Conservation (phyloP, 2,888 invertebrate genomes). For the Torymus tubicola region DNA sequence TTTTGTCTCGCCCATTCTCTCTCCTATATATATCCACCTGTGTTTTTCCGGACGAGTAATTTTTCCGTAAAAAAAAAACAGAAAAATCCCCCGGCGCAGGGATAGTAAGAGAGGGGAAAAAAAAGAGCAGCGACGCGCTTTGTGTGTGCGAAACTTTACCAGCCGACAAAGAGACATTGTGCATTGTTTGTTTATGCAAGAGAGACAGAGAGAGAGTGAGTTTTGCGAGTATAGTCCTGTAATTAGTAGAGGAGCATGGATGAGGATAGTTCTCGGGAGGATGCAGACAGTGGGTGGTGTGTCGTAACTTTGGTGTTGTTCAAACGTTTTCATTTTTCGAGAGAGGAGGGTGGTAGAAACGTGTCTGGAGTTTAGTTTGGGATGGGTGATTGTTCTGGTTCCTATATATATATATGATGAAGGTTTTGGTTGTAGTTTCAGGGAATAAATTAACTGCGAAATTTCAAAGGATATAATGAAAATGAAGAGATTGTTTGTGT, state of each 20-base stretch:
- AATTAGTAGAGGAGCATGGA: conserved; percentile 12
- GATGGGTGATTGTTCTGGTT: too few species aligned
- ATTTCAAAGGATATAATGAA: too few species aligned
- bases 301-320: not conserved
- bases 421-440: too few species aligned
- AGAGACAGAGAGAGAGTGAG: not conserved
- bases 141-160: conserved; percentile 19
- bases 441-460: too few species aligned
- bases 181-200: conserved; percentile 37
- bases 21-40: not conserved
- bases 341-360: too few species aligned
- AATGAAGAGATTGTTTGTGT: too few species aligned
- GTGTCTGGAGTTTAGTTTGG: too few species aligned
- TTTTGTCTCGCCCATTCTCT: conserved; percentile 21
- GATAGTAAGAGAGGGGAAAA: not conserved
- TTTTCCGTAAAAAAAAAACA: conserved; percentile 10
- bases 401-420: too few species aligned
- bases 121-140: conserved; percentile 4
- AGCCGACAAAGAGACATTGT: conserved; percentile 25
- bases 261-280: not conserved
- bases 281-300: not conserved
- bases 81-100: not conserved
- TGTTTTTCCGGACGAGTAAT: conserved; percentile 18
- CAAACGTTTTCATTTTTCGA: not conserved
- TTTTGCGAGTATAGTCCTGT: conserved; percentile 6